Evolutionary conservation across 2,797 vertebrate species (phyloP).

Genomic region (Mormyrus hasselquistii): DNA sequence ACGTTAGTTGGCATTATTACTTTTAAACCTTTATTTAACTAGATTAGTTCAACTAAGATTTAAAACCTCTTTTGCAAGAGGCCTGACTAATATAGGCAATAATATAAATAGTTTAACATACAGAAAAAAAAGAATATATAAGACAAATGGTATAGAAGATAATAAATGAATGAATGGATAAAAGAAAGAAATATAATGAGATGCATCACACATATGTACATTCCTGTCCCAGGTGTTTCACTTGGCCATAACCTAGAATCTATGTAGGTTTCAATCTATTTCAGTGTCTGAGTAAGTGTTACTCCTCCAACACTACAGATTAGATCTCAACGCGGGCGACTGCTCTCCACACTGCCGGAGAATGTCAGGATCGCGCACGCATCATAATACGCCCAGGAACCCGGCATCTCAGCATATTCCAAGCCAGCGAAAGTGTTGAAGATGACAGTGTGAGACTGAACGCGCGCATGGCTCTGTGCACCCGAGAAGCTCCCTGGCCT

Average conservation of each 20-base stretch:
- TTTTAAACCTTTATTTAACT: neutral
- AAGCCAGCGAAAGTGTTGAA: neutral
- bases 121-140: neutral
- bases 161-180: neutral
- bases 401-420: neutral
- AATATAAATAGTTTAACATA: neutral
- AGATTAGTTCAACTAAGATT: neutral
- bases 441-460: neutral
- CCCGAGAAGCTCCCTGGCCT: neutral
- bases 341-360: neutral
- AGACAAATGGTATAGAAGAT: neutral
- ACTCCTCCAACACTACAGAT: neutral
- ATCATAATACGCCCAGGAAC: neutral
- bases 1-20: neutral
- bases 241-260: neutral
- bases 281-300: neutral
- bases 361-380: too few relatives aligned
- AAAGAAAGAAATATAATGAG: neutral
- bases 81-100: neutral
- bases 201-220: neutral
- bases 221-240: neutral
- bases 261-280: neutral
- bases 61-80: neutral
- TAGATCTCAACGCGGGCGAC: neutral
- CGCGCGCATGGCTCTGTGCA: neutral